A percentile compares a stretch with the other conserved stretches of the same genome.
phyloP scores from a whole-genome alignment of 2,888 invertebrate species.

The Heteromurus nitidus region DNA sequence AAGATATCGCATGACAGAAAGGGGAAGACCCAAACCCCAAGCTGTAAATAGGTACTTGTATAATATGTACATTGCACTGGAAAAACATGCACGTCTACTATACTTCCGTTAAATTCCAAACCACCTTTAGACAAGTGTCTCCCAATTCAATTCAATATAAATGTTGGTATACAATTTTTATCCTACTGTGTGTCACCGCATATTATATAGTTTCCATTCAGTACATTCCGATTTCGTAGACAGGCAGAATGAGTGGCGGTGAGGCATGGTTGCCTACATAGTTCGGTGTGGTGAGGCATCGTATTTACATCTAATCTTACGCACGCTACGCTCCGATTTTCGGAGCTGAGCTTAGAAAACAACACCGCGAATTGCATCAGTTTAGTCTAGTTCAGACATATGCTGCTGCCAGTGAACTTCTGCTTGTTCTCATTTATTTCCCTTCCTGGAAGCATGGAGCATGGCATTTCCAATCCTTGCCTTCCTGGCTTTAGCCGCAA shows the following conservation, averaged over 20 bases:
- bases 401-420: conserved; percentile 25
- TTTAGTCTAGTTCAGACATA: conserved; percentile 17
- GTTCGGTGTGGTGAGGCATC: too few species aligned
- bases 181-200: background rate
- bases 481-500: too few species aligned
- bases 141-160: background rate
- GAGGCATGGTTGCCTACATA: too few species aligned
- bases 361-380: conserved; percentile 38
- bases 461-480: background rate
- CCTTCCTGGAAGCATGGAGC: conserved; percentile 25
- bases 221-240: background rate
- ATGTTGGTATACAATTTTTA: background rate
- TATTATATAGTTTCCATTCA: too few species aligned
- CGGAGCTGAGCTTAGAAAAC: conserved; percentile 17
- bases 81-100: too few species aligned
- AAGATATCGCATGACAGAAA: too few species aligned
- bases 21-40: too few species aligned
- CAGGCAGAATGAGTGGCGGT: too few species aligned
- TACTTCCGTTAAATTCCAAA: too few species aligned
- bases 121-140: too few species aligned
- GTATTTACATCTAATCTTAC: background rate
- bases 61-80: too few species aligned
- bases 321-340: conserved; percentile 2
- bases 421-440: conserved; percentile 24
- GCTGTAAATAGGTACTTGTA: too few species aligned